These are phyloP conservation scores for Campoletis raptor DNA, from an alignment of 2,888 invertebrate species.

Conservation along the genomic window DNA sequence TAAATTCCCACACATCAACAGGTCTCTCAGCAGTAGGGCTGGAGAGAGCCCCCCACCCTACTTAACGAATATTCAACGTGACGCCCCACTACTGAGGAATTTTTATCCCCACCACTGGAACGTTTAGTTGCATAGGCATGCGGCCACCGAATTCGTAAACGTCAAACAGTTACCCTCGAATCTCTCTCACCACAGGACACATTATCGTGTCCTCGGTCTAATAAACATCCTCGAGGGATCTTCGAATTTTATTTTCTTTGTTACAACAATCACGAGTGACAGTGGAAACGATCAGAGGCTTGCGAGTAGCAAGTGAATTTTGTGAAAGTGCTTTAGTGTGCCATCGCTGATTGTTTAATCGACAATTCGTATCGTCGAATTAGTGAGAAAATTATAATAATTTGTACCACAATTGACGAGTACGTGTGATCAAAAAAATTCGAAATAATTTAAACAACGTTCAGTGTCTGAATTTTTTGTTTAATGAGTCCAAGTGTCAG, in stretches of 20 bases:
- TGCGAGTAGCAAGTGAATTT: constrained; percentile 10
- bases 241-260: not conserved
- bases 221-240: constrained; percentile 41
- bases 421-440: constrained; percentile 19
- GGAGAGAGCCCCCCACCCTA: constrained; percentile 77
- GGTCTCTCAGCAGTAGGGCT: constrained; percentile 80
- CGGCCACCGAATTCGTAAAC: constrained; percentile 83
- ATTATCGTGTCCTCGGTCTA: constrained; percentile 66
- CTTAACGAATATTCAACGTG: constrained; percentile 48
- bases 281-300: constrained; percentile 40
- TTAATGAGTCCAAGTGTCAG: constrained; percentile 43
- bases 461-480: not conserved
- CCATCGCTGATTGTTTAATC: constrained; percentile 16
- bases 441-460: not conserved
- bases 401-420: not conserved
- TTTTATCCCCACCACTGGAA: constrained; percentile 73
- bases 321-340: constrained; percentile 14
- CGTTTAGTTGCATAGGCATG: constrained; percentile 82
- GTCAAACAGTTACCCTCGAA: constrained; percentile 84
- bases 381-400: constrained; percentile 21
- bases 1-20: constrained; percentile 85
- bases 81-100: constrained; percentile 59
- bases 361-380: constrained; percentile 21
- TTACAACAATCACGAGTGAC: constrained; percentile 46
- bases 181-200: constrained; percentile 69